Base-by-base conservation (phyloP, 2,797 vertebrate genomes). In the Dromococcyx pavoninus region DNA sequence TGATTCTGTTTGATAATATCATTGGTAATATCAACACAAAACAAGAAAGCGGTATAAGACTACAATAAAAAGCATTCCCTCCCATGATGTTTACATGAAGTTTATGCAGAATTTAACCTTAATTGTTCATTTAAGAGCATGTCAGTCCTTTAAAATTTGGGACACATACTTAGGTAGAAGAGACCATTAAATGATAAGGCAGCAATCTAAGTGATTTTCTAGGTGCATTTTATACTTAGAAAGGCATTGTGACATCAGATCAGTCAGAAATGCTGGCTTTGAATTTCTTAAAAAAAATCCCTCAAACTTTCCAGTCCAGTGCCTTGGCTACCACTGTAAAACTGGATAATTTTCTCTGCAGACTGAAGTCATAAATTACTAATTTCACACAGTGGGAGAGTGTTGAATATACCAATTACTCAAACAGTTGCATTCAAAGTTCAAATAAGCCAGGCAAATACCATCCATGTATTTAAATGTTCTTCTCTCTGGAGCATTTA, bases 291-390 rank as follows among this genome's bases (percentile, higher is more conserved):
- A 84, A 77, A 53, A 93, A 79, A 87, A 58, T 43, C 73, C 46
- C 46, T 46, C 27, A 81, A 70, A 70, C 50, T 64, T 78, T 88
- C 56, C 50, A 69, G 72, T 82, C 96, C 60, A 67, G 11, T 86
- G 57, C 37, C 35, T 73, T 94, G 70, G 86, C 48, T 73, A 67
- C 24, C 48, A 58, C 76, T 88, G 64, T 82, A 87, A 88, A 96
- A 78, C 48, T 75, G 65, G 44, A 11, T 88, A 76, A 79, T 70
- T 73, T 56, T 24, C 22, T 91, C 65, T 60, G 41, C 66, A 85
- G 64, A 79, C 41, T 76, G 81, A 88, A 90, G 33, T 15, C n/a
- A 85, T 82, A 91, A 70, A 95, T 91, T 64, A 75, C 39, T 73
- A 44, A 93, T 93, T 85, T 89, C 67, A 76, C 23, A 24, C 0